Conservation (phyloP, 2,888 invertebrate genomes). For the Nephrotoma guestfalica region DNA sequence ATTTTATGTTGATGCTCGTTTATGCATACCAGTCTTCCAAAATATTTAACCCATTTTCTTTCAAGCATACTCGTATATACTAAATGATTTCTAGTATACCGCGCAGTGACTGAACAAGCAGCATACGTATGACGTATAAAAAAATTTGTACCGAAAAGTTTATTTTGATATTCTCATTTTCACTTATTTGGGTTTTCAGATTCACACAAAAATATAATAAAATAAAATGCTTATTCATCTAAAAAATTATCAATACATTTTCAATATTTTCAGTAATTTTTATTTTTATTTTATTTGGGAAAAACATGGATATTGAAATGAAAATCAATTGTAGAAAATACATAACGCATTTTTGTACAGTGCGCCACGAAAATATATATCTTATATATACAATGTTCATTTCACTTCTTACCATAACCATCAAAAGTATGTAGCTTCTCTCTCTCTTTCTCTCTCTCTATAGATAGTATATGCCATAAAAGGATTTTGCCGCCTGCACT, state of each 20-base stretch:
- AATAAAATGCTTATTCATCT: neutral
- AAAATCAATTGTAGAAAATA: neutral
- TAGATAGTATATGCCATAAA: too few species aligned
- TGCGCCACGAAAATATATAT: neutral
- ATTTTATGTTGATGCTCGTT: too few species aligned
- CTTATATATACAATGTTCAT: too few species aligned
- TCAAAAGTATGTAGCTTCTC: too few species aligned
- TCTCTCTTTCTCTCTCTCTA: too few species aligned
- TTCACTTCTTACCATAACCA: too few species aligned
- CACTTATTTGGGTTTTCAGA: neutral
- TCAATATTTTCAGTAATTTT: neutral
- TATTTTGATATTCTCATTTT: neutral
- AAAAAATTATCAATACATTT: neutral
- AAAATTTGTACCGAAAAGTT: neutral
- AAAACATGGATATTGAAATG: neutral
- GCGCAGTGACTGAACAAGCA: neutral
- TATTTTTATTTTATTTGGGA: neutral
- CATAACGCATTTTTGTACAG: neutral
- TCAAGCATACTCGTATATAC: neutral
- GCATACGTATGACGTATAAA: neutral
- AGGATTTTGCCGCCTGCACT: too few species aligned
- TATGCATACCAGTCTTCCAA: neutral
- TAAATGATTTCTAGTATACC: neutral
- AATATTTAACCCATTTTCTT: neutral
- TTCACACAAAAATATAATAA: neutral